Conservation (phyloP, 2,113 vertebrate species). For the Crotalus helleri region DNA sequence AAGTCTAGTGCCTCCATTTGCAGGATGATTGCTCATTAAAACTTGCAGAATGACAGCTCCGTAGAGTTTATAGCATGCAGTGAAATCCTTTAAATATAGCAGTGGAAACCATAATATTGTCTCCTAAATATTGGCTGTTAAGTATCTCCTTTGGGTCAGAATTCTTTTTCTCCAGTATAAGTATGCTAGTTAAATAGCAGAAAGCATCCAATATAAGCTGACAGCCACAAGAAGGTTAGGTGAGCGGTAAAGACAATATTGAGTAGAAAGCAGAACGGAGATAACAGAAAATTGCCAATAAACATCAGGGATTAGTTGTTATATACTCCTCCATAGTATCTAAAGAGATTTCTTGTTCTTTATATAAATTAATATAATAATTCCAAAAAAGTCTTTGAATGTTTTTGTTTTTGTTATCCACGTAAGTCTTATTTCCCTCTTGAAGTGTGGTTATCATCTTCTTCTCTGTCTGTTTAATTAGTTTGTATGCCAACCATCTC, state of each 20-base stretch:
- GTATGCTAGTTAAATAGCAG: neutral
- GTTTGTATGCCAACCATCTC: too few species aligned
- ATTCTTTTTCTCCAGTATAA: neutral
- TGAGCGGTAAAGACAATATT: neutral
- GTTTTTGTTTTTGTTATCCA: too few species aligned
- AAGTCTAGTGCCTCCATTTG: neutral
- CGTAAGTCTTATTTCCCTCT: too few species aligned
- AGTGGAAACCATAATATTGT: neutral
- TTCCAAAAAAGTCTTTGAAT: too few species aligned
- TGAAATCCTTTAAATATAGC: neutral
- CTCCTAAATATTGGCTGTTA: neutral
- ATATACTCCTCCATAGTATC: too few species aligned
- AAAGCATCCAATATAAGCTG: neutral
- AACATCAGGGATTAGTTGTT: too few species aligned
- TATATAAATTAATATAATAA: too few species aligned
- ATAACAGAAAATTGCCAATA: neutral
- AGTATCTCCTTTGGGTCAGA: neutral
- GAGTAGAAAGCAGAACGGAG: neutral
- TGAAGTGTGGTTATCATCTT: too few species aligned
- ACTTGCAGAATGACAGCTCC: neutral
- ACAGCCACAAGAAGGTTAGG: neutral
- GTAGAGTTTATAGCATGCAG: neutral
- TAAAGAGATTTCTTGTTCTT: too few species aligned
- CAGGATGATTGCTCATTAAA: constrained; percentile 7
- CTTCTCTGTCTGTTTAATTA: too few species aligned